Conservation (phyloP, 2,797 vertebrate species). For the Salmo trutta region DNA sequence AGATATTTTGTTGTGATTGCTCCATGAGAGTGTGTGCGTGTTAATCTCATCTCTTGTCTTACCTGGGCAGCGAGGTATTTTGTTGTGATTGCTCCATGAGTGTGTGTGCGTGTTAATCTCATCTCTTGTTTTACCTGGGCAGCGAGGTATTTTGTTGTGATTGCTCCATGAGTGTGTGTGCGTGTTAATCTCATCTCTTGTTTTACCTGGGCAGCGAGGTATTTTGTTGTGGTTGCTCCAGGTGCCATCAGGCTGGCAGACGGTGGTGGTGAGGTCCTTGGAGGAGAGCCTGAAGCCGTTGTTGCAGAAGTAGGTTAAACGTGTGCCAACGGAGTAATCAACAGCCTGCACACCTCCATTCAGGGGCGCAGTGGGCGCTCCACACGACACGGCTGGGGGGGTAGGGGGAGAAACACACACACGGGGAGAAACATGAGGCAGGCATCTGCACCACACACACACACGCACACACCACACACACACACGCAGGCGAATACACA, state of each 20-base stretch:
- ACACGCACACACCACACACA: not conserved
- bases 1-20: too few species aligned
- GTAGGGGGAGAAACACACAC: conserved; percentile 27
- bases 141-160: conserved; percentile 97
- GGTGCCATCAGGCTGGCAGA: conserved; percentile 94
- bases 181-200: not conserved
- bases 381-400: conserved; percentile 90
- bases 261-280: conserved; percentile 93
- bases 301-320: conserved; percentile 96
- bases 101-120: not conserved
- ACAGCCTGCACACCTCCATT: conserved; percentile 94
- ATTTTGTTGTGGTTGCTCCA: conserved; percentile 99
- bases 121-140: conserved; percentile 77
- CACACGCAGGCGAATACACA: not conserved
- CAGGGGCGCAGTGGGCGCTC: conserved; percentile 87
- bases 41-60: too few species aligned
- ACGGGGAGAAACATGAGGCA: not conserved
- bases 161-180: conserved; percentile 84
- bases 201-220: conserved; percentile 89
- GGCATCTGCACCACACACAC: conserved; percentile 18
- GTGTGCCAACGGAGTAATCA: conserved; percentile 94
- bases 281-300: conserved; percentile 93
- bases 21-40: too few species aligned
- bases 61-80: too few species aligned
- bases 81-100: too few species aligned